Evolutionary conservation across 2,113 vertebrate genomes (phyloP).

Genomic region (Poeciliopsis prolifica): DNA sequence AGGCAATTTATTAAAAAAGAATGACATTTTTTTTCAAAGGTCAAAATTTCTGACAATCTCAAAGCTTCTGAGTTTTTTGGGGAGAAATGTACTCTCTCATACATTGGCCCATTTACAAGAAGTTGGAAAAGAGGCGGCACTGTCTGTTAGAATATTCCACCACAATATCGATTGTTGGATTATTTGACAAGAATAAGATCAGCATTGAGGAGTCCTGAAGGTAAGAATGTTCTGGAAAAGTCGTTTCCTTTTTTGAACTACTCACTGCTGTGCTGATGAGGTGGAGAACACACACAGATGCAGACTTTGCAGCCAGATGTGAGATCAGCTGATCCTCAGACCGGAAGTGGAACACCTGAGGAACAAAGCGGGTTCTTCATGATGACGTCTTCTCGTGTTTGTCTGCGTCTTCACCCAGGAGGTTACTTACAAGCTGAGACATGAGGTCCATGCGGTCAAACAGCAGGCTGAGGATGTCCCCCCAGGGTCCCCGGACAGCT

Average conservation of each 20-base stretch:
- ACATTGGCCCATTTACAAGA: no score
- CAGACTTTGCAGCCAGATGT: conserved; percentile 85
- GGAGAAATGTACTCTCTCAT: no score
- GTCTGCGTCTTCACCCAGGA: not conserved
- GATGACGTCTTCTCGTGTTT: not conserved
- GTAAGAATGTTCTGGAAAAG: no score
- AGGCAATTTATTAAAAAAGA: no score
- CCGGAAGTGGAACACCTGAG: conserved; percentile 72
- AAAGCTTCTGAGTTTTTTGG: no score
- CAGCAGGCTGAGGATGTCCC: conserved; percentile 69
- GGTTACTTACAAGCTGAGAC: conserved; percentile 82
- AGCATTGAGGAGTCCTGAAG: no score
- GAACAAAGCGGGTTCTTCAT: not conserved
- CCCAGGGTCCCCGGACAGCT: conserved; percentile 73
- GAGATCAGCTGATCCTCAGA: conserved; percentile 78
- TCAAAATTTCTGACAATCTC: no score
- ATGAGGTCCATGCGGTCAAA: conserved; percentile 78
- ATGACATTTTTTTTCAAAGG: no score
- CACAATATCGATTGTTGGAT: no score
- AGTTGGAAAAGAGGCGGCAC: no score
- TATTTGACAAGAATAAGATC: no score
- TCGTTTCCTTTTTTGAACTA: conserved; percentile 6
- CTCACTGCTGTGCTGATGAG: conserved; percentile 82
- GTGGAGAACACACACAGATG: conserved; percentile 78
- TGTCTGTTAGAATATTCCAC: no score